These are phyloP conservation scores for Catharus fuscescens DNA, from an alignment of 2,113 vertebrate species.

Conservation along the genomic window DNA sequence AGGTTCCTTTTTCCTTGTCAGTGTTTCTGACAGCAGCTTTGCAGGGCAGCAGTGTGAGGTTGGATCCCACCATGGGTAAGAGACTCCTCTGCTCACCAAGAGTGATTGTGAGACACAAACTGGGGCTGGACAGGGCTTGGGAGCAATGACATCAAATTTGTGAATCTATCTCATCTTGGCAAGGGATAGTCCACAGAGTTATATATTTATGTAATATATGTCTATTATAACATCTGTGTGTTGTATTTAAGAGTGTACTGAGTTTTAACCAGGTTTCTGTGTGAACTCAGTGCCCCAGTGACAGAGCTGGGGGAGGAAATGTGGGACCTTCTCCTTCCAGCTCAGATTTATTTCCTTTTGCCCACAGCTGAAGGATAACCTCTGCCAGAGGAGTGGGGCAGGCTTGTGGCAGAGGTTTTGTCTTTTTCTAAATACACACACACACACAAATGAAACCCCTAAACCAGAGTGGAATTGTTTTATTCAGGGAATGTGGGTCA, in stretches of 20 bases:
- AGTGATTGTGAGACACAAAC: neutral
- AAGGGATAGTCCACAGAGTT: neutral
- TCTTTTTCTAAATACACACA: neutral
- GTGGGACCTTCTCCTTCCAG: neutral
- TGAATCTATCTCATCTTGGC: neutral
- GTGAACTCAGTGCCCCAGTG: neutral
- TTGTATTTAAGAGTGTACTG: neutral
- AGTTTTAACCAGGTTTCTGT: neutral
- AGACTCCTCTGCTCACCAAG: neutral
- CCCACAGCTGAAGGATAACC: neutral
- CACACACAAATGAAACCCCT: neutral
- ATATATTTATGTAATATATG: no score
- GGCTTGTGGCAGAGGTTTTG: neutral
- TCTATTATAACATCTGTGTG: no score
- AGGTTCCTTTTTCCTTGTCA: neutral
- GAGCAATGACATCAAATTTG: neutral
- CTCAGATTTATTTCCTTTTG: neutral
- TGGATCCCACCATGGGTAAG: neutral
- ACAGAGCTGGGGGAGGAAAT: no score
- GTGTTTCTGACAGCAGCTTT: neutral
- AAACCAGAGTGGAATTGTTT: neutral
- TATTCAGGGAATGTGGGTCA: neutral
- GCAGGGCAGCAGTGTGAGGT: accelerated
- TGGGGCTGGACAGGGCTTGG: neutral
- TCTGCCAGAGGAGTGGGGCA: neutral